Conservation (phyloP, 23 tunicate genomes). For the Styela plicata region DNA sequence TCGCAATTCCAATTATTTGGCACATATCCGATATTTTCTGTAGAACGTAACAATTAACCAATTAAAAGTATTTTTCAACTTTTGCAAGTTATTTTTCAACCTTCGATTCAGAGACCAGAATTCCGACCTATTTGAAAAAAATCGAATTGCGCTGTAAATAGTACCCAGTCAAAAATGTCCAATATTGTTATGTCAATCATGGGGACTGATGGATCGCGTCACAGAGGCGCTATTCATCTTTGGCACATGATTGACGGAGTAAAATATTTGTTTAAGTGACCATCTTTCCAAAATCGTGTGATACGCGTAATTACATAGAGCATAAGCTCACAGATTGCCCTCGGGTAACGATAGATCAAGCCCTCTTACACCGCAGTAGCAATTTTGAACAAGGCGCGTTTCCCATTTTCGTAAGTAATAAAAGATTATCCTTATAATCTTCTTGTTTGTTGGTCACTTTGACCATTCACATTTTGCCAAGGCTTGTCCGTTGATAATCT, state of each 20-base stretch:
- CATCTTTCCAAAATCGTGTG: background rate
- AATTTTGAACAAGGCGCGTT: background rate
- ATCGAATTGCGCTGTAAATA: no score
- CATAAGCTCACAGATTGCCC: background rate
- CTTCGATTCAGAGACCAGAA: background rate
- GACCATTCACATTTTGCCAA: no score
- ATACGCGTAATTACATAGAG: background rate
- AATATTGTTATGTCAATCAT: no score
- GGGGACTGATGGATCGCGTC: no score
- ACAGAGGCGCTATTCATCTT: no score
- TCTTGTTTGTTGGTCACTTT: no score
- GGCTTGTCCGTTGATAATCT: no score
- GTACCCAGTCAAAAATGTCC: no score
- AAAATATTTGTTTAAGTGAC: no score
- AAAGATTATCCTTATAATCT: background rate
- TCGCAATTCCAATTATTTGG: background rate
- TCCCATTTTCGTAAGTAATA: background rate
- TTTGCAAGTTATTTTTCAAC: background rate
- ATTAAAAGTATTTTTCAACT: background rate
- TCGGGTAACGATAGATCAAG: background rate
- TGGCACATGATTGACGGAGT: no score
- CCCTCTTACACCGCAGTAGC: background rate
- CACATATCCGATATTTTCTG: background rate
- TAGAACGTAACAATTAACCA: background rate
- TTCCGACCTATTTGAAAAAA: no score